Evolutionary conservation across 2,888 invertebrate genomes (phyloP).

Genomic region (Subacronicta megacephala): DNA sequence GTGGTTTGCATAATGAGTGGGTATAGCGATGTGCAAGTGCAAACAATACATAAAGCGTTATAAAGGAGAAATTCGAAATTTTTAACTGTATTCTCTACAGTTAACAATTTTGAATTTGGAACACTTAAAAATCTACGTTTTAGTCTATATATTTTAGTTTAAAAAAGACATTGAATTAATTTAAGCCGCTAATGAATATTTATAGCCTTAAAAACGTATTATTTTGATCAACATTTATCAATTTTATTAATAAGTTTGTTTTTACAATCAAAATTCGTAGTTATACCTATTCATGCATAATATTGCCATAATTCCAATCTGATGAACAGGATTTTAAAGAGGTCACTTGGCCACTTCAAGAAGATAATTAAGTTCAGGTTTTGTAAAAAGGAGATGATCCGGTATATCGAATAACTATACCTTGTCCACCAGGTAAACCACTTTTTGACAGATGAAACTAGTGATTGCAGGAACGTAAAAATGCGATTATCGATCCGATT

Average conservation of each 20-base stretch:
- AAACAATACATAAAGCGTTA: constrained; percentile 39
- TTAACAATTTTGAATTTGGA: constrained; percentile 1
- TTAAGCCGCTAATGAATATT: not conserved
- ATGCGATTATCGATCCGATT: too few species aligned
- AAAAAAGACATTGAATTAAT: not conserved
- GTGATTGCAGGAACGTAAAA: too few species aligned
- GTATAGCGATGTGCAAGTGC: constrained; percentile 50
- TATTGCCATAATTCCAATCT: not conserved
- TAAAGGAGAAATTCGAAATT: constrained; percentile 41
- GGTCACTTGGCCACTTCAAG: constrained; percentile 1
- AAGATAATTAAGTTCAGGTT: not conserved
- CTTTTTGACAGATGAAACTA: too few species aligned
- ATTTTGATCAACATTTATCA: constrained; percentile 15
- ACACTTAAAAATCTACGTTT: not conserved
- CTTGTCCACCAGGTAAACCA: too few species aligned
- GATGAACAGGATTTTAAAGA: constrained; percentile 3
- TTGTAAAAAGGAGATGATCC: not conserved
- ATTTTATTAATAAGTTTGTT: constrained; percentile 15
- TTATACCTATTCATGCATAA: not conserved
- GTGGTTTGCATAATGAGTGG: constrained; percentile 55
- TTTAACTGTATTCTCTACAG: too few species aligned
- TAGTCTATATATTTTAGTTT: too few species aligned
- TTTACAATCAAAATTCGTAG: constrained; percentile 22
- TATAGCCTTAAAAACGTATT: not conserved
- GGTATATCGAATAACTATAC: too few species aligned